Evolutionary conservation across 2,797 vertebrate species (phyloP).

Genomic region (Ataeniobius toweri): DNA sequence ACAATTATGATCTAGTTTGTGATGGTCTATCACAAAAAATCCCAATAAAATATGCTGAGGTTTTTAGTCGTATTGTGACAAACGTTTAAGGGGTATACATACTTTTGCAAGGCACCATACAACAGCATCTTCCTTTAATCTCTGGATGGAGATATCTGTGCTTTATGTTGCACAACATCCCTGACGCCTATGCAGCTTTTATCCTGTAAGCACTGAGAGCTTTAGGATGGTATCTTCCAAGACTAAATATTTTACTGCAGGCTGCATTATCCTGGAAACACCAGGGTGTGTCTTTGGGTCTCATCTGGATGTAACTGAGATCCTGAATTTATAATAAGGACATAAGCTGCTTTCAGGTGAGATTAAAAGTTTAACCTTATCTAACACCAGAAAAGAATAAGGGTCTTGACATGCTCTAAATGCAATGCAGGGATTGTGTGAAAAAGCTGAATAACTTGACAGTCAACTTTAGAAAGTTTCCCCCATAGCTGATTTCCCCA

Average conservation of each 20-base stretch:
- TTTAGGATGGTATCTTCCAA: neutral
- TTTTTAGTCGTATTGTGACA: too few relatives aligned
- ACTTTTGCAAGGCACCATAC: neutral
- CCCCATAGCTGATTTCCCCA: constrained; percentile 37
- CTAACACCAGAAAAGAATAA: neutral
- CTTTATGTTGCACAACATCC: neutral
- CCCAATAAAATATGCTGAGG: too few relatives aligned
- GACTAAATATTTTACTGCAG: neutral
- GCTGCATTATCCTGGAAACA: constrained; percentile 5
- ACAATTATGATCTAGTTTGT: too few relatives aligned
- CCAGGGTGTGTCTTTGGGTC: neutral
- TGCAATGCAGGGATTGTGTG: constrained; percentile 12
- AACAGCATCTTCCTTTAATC: neutral
- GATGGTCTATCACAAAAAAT: too few relatives aligned
- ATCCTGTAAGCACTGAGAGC: constrained; percentile 8
- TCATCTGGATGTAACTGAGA: neutral
- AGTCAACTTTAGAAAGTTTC: constrained; percentile 14
- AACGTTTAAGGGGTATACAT: neutral
- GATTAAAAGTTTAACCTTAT: constrained; percentile 14
- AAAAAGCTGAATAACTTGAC: constrained; percentile 20
- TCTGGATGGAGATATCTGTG: neutral
- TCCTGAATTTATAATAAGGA: neutral
- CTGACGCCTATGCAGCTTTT: neutral
- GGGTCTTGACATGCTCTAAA: constrained; percentile 24
- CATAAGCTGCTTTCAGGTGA: neutral